Evolutionary conservation across 2,797 vertebrate genomes (phyloP).

Genomic region (Synaphobranchus kaupii): DNA sequence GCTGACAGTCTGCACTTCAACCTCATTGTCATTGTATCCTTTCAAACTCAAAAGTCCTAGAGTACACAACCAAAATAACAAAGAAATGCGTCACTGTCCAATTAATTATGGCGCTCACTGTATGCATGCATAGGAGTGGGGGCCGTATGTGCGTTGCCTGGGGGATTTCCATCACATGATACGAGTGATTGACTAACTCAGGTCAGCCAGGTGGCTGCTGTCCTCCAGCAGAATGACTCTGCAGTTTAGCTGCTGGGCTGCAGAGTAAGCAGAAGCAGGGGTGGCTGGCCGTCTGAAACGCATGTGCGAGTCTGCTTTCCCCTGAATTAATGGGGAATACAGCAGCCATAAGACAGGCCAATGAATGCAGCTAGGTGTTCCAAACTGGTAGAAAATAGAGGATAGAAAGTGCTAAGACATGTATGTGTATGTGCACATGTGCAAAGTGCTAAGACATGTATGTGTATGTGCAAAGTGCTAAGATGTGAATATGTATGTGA

Average conservation of each 20-base stretch:
- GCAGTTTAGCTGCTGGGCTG: background rate
- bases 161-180: background rate
- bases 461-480: background rate
- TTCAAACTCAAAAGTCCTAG: too few species aligned
- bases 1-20: too few species aligned
- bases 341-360: background rate
- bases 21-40: too few species aligned
- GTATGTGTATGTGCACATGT: background rate
- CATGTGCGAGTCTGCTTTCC: background rate
- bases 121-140: too few species aligned
- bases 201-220: background rate
- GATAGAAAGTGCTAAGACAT: background rate
- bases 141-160: too few species aligned
- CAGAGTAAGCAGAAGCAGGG: too few species aligned
- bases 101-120: too few species aligned
- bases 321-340: background rate
- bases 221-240: conserved; percentile 1
- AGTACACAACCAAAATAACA: too few species aligned
- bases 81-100: too few species aligned
- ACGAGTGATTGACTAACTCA: background rate
- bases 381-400: background rate
- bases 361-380: background rate
- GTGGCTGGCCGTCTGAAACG: too few species aligned
- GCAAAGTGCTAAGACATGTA: too few species aligned
- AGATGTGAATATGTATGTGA: background rate